Conservation (phyloP, 2,888 invertebrate genomes). For the Boloria euphrosyne region DNA sequence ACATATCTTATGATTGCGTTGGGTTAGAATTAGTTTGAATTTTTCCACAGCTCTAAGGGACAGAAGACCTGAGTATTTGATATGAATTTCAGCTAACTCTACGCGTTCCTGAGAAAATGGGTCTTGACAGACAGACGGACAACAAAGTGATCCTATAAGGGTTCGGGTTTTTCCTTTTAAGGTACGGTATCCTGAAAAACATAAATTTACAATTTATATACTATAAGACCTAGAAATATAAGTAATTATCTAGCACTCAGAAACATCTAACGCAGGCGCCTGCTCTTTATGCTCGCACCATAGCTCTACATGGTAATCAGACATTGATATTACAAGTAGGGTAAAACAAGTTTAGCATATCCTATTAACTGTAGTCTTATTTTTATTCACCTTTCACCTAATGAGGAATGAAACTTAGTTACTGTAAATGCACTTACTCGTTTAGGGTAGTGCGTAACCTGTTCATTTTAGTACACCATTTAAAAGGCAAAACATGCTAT, state of each 20-base stretch:
- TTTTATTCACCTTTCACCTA: slow-evolving; percentile 42
- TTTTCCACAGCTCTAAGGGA: too few species aligned
- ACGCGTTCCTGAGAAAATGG: too few species aligned
- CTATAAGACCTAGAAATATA: too few species aligned
- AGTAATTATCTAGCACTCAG: background rate
- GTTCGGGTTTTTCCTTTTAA: too few species aligned
- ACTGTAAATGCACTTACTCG: slow-evolving; percentile 36
- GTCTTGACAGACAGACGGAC: too few species aligned
- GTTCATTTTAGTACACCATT: slow-evolving; percentile 36
- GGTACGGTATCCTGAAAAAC: too few species aligned
- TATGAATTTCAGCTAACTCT: too few species aligned
- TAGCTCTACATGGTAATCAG: slow-evolving; percentile 38
- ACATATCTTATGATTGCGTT: too few species aligned
- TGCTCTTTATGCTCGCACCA: slow-evolving; percentile 24
- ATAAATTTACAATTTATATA: too few species aligned
- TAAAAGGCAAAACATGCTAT: slow-evolving; percentile 32
- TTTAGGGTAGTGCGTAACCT: slow-evolving; percentile 35
- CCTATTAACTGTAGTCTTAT: slow-evolving; percentile 35
- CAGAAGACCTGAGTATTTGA: too few species aligned
- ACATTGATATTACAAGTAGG: slow-evolving; percentile 42
- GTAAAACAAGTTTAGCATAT: slow-evolving; percentile 43
- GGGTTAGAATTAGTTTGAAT: too few species aligned
- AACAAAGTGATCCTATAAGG: too few species aligned
- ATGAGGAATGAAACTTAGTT: slow-evolving; percentile 34
- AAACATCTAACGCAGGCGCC: slow-evolving; percentile 2